Base-by-base conservation (phyloP, 2,113 vertebrate genomes). In the Mugil cephalus region DNA sequence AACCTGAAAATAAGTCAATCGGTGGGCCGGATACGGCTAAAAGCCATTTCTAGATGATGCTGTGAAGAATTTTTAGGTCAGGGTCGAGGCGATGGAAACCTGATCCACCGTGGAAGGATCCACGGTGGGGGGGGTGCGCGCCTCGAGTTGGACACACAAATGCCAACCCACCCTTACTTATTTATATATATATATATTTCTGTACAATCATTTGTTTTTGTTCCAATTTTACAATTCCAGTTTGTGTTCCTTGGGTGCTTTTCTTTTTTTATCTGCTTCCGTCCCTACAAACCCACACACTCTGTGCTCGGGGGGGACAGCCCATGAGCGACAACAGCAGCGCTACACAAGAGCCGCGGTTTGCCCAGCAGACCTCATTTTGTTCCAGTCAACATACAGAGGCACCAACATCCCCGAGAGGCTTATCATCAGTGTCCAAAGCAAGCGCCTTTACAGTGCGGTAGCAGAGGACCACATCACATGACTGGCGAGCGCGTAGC, bases 11-110 rank as follows among this genome's bases (percentile, higher is more conserved):
- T 52, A 69, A 72, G 76, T 74, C 69, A 63, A 76, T 59, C 50
- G 74, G 66, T 80, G 60, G 74, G 70, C 61, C 12, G 76, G 73
- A 77, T 64, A 45, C 19, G 36, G 79, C 81, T 83, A 69, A 65
- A 81, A 77, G 74, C 81, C 70, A 81, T 81, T 81, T 78, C 60
- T 47, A 68, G 74, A 85, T 69, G 79, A 75, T 69, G 73, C 1
- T 40, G 39, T 76, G 63, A 30, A 15, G 46, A 45, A 34, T 21
- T 34, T 73, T 58, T 18, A 3, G 58, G 48, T 47, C 11, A 17
- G 43, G 60, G 34, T 15, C 56, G 62, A 40, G 53, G 52, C 0
- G 6, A 59, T 2, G 42, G 53, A 66, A 55, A 75, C 55, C 24
- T 63, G 69, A 55, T 56, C 38, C 59, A 47, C 38, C 1, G 8